Base-by-base conservation (phyloP, 2,113 vertebrate species). In the Platycercus adscitus region DNA sequence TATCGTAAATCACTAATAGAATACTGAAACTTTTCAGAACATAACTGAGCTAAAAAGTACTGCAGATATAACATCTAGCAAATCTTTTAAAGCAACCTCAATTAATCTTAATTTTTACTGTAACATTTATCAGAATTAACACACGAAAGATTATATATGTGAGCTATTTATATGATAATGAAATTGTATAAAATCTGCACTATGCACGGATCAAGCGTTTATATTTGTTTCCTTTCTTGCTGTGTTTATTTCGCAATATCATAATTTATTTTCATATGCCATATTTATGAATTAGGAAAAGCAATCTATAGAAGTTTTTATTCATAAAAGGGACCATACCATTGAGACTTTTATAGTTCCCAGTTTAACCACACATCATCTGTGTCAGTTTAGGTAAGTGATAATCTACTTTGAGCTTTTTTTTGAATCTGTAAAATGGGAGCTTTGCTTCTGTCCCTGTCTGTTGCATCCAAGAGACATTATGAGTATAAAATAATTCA, bases 21-120 rank as follows among this genome's bases (percentile, higher is more conserved):
- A 96, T 80, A 77, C 70, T 88, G 75, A 95, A 96, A 93, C 84
- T 97, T 97, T 93, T 88, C 71, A 76, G 72, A 93, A 73, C 82
- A 95, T 89, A 97, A 97, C 93, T 89, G 96, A 94, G 80, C 86
- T 96, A 95, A 96, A 98, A 98, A 97, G 71, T 91, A 85, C 50
- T 29, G 25, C 84, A 94, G 70, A 94, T 96, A 95, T 89, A 97
- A 97, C 72, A 94, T 61, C 75, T 81, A 95, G 77, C 50, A 97
- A 97, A 97, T 68, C 86, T 97, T 95, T 97, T 88, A 95, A 92
- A 94, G 85, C 49, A 97, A 88, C 79, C 14, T 93, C 95, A 97
- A 97, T 98, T 98, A 96, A 98, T 98, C 97, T 98, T 98, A 97
- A 98, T 98, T 98, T 98, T 98, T 97, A 97, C 95, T 91, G 82